These are phyloP conservation scores for Merodon equestris DNA, from an alignment of 2,888 invertebrate genomes.

Conservation along the genomic window DNA sequence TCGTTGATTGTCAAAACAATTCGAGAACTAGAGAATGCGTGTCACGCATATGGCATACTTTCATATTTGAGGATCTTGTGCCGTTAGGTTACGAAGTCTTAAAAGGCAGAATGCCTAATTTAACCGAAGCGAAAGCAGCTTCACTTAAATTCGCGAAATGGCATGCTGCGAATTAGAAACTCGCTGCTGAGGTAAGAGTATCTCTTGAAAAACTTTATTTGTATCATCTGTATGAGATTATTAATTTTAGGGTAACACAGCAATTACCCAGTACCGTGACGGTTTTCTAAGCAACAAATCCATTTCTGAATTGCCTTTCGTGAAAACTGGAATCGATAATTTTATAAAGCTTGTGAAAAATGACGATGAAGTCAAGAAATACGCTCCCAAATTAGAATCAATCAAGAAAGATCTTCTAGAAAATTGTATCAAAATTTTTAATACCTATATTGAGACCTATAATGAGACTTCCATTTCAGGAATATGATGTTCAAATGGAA, in stretches of 20 bases:
- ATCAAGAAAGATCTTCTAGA: slow-evolving; percentile 27
- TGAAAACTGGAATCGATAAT: too few relatives aligned
- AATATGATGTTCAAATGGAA: slow-evolving; percentile 73
- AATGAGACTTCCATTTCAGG: slow-evolving; percentile 72
- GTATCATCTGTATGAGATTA: too few relatives aligned
- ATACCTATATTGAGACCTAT: not conserved
- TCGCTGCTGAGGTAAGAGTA: slow-evolving; percentile 3
- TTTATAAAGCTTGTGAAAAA: too few relatives aligned
- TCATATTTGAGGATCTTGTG: not conserved
- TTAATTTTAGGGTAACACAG: too few relatives aligned
- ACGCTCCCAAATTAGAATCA: not conserved
- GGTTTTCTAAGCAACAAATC: too few relatives aligned
- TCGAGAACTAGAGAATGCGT: not conserved
- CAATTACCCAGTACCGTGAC: too few relatives aligned
- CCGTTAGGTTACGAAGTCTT: not conserved
- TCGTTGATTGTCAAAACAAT: not conserved
- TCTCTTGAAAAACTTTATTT: too few relatives aligned
- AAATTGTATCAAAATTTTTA: slow-evolving; percentile 22
- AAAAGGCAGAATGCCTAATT: not conserved
- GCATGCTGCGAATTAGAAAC: slow-evolving; percentile 41
- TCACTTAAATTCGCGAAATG: slow-evolving; percentile 21
- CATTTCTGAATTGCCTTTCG: too few relatives aligned
- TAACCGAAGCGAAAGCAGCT: not conserved
- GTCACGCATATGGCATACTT: not conserved
- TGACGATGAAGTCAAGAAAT: too few relatives aligned